A percentile compares a stretch with the other conserved stretches of the same genome.
Evolutionary conservation across 2,113 vertebrate species (phyloP).

Genomic region (Mastomys coucha): DNA sequence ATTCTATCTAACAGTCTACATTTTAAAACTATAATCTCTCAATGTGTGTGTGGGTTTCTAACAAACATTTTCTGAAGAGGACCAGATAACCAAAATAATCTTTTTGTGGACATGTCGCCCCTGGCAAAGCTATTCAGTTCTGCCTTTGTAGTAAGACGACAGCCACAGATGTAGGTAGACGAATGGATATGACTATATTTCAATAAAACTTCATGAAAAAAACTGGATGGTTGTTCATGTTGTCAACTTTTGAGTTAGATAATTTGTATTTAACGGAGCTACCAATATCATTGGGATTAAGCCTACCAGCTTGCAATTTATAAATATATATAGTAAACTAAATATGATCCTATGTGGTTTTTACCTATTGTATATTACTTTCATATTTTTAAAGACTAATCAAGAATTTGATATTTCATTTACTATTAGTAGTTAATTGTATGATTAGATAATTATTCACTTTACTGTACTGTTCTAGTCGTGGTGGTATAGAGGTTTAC

Average conservation of each 20-base stretch:
- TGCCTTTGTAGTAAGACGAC: background rate
- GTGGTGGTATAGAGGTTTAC: background rate
- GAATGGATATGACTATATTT: background rate
- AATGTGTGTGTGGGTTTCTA: background rate
- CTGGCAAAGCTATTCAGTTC: background rate
- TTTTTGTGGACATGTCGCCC: background rate
- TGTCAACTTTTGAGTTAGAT: background rate
- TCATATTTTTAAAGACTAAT: background rate
- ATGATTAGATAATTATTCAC: background rate
- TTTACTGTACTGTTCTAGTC: background rate
- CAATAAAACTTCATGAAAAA: background rate
- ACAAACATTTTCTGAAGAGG: background rate
- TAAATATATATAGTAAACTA: background rate
- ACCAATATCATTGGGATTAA: background rate
- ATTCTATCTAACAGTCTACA: background rate
- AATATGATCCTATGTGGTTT: background rate
- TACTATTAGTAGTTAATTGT: background rate
- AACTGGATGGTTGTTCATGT: background rate
- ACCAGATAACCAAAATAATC: background rate
- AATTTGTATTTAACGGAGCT: constrained; percentile 42
- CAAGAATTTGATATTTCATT: constrained; percentile 8
- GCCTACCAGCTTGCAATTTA: background rate
- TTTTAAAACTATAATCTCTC: background rate
- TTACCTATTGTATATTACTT: background rate
- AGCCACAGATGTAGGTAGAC: background rate